Conservation (phyloP, 2,113 vertebrate species). For the Bolborhynchus lineola region DNA sequence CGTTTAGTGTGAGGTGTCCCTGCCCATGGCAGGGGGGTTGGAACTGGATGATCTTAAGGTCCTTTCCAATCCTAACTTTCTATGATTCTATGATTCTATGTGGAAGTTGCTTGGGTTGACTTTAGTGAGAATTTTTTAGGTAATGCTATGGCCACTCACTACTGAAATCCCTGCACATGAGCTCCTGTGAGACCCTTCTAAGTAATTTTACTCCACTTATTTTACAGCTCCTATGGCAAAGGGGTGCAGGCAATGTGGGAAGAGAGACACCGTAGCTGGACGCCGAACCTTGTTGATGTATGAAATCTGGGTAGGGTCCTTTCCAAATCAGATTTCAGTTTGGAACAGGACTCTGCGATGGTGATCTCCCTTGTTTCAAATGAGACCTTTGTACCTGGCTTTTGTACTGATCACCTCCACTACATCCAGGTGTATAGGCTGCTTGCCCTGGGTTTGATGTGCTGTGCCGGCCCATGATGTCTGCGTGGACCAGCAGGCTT, state of each 20-base stretch:
- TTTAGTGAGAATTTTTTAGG: not conserved
- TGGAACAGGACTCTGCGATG: rapidly evolving
- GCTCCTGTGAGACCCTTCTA: not conserved
- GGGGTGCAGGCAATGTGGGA: rapidly evolving
- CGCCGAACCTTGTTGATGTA: rapidly evolving
- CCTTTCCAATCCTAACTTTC: too few species aligned
- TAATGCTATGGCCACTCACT: not conserved
- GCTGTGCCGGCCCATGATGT: rapidly evolving
- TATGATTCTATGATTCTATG: too few species aligned
- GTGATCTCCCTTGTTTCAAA: not conserved
- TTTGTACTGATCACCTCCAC: not conserved
- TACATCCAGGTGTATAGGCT: not conserved
- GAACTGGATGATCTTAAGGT: too few species aligned
- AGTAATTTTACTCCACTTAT: not conserved
- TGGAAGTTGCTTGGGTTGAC: not conserved
- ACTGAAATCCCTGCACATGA: not conserved
- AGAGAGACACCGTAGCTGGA: not conserved
- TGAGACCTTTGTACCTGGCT: not conserved
- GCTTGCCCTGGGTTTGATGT: not conserved
- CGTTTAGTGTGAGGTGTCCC: too few species aligned
- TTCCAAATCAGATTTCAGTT: not conserved
- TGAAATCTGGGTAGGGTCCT: not conserved
- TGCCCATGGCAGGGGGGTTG: too few species aligned
- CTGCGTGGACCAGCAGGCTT: not conserved
- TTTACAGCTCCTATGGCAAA: not conserved